Evolutionary conservation across 2,113 vertebrate genomes (phyloP).

Genomic region (Oceanites oceanicus): DNA sequence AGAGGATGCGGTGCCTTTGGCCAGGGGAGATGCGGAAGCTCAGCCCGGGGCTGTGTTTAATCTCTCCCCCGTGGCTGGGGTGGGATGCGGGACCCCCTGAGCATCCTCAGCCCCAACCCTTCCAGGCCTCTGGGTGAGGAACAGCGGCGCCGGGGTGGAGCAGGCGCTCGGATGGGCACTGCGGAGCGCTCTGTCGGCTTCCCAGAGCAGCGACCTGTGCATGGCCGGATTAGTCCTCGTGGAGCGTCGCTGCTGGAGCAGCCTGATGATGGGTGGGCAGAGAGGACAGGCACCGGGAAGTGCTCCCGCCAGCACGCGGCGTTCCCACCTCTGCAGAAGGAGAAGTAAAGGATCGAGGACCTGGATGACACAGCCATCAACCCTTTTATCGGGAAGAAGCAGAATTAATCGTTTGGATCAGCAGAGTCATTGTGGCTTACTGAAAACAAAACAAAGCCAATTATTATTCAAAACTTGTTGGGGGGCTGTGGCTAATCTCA

Average conservation of each 20-base stretch:
- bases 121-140: neutral
- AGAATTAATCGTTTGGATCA: neutral
- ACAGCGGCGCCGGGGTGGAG: neutral
- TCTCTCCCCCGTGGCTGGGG: neutral
- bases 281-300: neutral
- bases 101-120: neutral
- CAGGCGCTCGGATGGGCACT: neutral
- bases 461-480: neutral
- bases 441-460: constrained; percentile 48
- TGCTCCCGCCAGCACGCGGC: accelerated
- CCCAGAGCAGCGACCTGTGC: neutral
- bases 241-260: neutral
- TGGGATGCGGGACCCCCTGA: neutral
- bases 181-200: neutral
- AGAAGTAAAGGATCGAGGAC: no score
- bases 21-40: neutral
- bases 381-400: neutral
- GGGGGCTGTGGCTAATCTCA: constrained; percentile 21
- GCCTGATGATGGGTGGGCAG: neutral
- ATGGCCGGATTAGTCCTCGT: neutral
- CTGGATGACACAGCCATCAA: neutral
- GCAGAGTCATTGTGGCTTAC: neutral
- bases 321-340: neutral
- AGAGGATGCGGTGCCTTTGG: accelerated
- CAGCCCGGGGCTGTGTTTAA: accelerated